These are phyloP conservation scores for Brachyhypopomus gauderio DNA, from an alignment of 2,113 vertebrate species.

Conservation along the genomic window DNA sequence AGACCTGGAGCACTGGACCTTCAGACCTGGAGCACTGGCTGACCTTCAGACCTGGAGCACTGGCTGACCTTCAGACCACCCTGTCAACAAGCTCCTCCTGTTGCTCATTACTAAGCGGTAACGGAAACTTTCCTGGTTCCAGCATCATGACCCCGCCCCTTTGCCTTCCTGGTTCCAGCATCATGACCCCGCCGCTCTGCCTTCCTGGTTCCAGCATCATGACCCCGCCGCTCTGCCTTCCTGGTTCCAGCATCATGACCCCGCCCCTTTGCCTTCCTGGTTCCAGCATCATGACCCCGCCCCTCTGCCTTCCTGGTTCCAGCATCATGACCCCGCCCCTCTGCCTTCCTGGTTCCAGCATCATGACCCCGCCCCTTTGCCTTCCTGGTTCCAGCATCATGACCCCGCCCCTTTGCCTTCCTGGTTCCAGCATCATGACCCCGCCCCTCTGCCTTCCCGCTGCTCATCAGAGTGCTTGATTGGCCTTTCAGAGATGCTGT, in stretches of 20 bases:
- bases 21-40: neutral
- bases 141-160: neutral
- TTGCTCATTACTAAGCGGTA: neutral
- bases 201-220: too few relatives aligned
- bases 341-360: neutral
- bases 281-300: too few relatives aligned
- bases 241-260: too few relatives aligned
- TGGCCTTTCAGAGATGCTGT: neutral
- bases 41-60: slow-evolving; percentile 3
- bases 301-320: neutral
- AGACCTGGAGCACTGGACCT: too few relatives aligned
- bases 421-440: neutral
- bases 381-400: neutral
- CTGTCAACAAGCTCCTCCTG: neutral
- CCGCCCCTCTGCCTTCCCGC: neutral
- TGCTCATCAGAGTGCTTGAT: neutral
- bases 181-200: neutral
- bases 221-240: neutral
- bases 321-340: too few relatives aligned
- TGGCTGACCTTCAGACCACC: neutral
- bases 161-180: too few relatives aligned
- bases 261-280: neutral
- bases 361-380: too few relatives aligned
- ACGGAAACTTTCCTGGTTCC: neutral
- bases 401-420: too few relatives aligned